Evolutionary conservation across 2,113 vertebrate species (phyloP).

Genomic region (Danionella cerebrum): DNA sequence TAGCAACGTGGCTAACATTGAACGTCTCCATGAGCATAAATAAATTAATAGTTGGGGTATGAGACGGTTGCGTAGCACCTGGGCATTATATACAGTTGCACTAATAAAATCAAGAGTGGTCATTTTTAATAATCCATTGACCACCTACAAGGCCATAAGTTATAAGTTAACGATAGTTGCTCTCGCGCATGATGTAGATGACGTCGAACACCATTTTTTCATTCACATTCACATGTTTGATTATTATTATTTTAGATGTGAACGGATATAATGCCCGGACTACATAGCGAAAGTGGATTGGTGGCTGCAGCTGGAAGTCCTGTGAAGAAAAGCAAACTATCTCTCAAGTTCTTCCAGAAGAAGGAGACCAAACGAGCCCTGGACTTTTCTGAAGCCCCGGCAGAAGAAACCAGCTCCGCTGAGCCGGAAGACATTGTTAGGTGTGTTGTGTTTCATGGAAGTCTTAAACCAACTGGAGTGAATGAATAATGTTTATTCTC

Average conservation of each 20-base stretch:
- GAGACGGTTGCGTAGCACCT: no score
- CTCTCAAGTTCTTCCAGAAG: slow-evolving; percentile 91
- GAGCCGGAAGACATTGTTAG: slow-evolving; percentile 64
- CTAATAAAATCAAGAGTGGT: no score
- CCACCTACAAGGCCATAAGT: no score
- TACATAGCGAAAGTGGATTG: slow-evolving; percentile 68
- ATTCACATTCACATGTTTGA: no score
- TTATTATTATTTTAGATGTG: not conserved
- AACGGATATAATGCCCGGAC: slow-evolving; percentile 74
- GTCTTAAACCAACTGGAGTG: not conserved
- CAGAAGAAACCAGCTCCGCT: slow-evolving; percentile 66
- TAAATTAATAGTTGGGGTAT: not conserved
- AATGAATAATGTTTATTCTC: not conserved
- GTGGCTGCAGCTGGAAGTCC: slow-evolving; percentile 71
- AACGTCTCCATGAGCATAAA: not conserved
- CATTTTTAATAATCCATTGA: no score
- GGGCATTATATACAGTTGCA: no score
- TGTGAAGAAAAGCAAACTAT: slow-evolving; percentile 79
- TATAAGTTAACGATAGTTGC: no score
- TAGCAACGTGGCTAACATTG: not conserved
- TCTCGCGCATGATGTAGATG: slow-evolving; percentile 19
- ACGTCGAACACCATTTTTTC: not conserved
- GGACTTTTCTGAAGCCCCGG: slow-evolving; percentile 80
- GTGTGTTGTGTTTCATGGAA: slow-evolving; percentile 44
- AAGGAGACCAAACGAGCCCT: slow-evolving; percentile 88